Base-by-base conservation (phyloP, 2,797 vertebrate species). In the Zenarchopterus dispar region DNA sequence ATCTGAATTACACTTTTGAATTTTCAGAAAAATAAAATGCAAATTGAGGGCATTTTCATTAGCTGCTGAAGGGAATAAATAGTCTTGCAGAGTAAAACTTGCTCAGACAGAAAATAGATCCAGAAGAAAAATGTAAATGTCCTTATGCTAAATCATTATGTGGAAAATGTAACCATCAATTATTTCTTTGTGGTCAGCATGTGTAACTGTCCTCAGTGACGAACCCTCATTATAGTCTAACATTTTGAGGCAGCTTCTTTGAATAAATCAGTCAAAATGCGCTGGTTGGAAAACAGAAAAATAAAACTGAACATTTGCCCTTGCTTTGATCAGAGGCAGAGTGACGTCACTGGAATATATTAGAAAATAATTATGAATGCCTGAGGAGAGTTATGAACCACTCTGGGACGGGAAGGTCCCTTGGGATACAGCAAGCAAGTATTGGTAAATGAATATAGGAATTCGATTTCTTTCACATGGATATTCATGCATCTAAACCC, bases 21-120 rank as follows among this genome's bases (percentile, higher is more conserved):
- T 81, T 75, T 79, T 82, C 72, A 73, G 68, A 78, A 81, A 80
- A 80, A 78, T 77, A 73, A 71, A 75, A 86, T 86, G 77, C 56
- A 84, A 87, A 88, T 86, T 67, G 67, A 71, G 1, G 70, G 62
- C 26, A n/a, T 88, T 87, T 82, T 85, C 73, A 86, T 85, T 78
- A 80, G 67, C 48, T 26, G 45, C 59, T 77, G 51, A 76, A 58
- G 45, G 56, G 33, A 76, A 81, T 67, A 80, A 72, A 77, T 54
- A 62, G 67, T 66, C 51, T 69, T 65, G 60, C 64, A 62, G 68
- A 66, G 31, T 54, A 60, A 76, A 79, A 65, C 60, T 39, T 58
- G 44, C 56, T 13, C 60, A 54, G 56, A 66, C 54, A 67, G 17
- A 77, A 69, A 85, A 73, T 19, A 54, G 39, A 62, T 43, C 17